These are phyloP conservation scores for Heloderma charlesbogerti DNA, from an alignment of 2,113 vertebrate species.

Conservation along the genomic window DNA sequence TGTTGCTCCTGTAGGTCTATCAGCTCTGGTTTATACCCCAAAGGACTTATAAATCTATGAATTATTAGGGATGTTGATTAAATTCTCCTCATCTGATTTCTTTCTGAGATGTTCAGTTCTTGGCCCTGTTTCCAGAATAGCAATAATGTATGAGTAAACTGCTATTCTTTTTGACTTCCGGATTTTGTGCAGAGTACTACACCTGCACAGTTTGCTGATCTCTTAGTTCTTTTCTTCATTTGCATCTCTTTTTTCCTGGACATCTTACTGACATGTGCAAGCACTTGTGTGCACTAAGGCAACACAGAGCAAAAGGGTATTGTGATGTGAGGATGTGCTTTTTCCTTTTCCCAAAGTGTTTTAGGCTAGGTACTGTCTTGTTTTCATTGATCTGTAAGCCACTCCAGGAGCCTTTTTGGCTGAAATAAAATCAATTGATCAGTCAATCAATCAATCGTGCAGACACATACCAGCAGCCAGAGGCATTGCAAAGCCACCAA, in stretches of 20 bases:
- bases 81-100: not conserved
- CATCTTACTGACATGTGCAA: not conserved
- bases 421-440: not conserved
- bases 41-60: not conserved
- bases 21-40: not conserved
- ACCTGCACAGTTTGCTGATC: not conserved
- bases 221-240: not conserved
- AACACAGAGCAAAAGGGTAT: not conserved
- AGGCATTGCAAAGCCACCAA: too few species aligned
- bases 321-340: not conserved
- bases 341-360: not conserved
- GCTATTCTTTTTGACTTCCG: too few species aligned
- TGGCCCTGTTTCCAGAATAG: not conserved
- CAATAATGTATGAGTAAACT: too few species aligned
- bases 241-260: not conserved
- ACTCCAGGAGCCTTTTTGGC: not conserved
- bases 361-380: not conserved
- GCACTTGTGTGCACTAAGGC: not conserved
- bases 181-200: not conserved
- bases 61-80: too few species aligned
- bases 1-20: not conserved
- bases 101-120: not conserved
- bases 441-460: not conserved
- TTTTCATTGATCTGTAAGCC: not conserved
- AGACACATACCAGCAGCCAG: not conserved